phyloP scores from a whole-genome alignment of 37 sponge, comb jelly and placozoan species.

The Agelas oroides region DNA sequence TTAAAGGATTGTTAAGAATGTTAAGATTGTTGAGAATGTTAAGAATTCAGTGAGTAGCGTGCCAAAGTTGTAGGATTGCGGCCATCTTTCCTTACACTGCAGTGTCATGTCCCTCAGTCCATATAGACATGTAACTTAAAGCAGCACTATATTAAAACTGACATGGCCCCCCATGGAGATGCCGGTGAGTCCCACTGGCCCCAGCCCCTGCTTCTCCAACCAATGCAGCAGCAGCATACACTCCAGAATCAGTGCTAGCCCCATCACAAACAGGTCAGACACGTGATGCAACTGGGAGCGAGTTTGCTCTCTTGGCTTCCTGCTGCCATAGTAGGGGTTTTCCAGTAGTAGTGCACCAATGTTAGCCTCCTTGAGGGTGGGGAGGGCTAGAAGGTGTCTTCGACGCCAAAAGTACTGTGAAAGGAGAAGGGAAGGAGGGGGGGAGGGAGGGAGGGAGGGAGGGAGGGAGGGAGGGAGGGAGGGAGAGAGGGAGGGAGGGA shows the following conservation, averaged over 20 bases:
- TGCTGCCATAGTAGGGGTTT: conserved; percentile 76
- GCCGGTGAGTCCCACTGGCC: conserved; percentile 89
- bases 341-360: conserved; percentile 90
- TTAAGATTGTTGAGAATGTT: no score
- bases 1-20: no score
- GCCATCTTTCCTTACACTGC: no score
- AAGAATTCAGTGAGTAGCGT: no score
- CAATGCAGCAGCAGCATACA: conserved; percentile 64
- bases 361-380: conserved; percentile 61
- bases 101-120: background rate
- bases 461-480: background rate
- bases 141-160: conserved; percentile 8
- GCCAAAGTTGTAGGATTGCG: no score
- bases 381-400: conserved; percentile 65
- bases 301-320: conserved; percentile 17
- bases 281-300: conserved; percentile 89
- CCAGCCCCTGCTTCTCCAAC: conserved; percentile 77
- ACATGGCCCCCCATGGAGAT: conserved; percentile 97
- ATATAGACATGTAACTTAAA: background rate
- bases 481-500: no score
- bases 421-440: background rate
- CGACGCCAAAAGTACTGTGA: conserved; percentile 71
- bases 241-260: conserved; percentile 82
- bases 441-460: background rate
- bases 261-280: conserved; percentile 92